phyloP scores from a whole-genome alignment of 2,797 vertebrate species.

The Buphagus erythrorhynchus region DNA sequence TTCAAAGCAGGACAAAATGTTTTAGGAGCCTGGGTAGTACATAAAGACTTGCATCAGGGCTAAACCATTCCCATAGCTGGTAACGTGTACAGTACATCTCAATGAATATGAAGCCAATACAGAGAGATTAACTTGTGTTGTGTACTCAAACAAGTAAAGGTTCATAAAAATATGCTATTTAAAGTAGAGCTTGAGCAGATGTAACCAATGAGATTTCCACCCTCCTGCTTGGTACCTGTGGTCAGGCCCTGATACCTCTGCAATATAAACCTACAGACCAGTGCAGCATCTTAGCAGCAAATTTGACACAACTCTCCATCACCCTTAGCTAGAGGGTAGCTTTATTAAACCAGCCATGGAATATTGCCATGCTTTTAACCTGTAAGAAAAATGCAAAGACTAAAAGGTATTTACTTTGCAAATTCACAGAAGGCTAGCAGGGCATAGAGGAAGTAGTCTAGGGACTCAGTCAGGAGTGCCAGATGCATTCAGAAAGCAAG shows the following conservation, averaged over 20 bases:
- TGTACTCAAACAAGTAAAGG: neutral
- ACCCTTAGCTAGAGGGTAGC: neutral
- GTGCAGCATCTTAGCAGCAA: neutral
- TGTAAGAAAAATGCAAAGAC: neutral
- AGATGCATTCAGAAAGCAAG: neutral
- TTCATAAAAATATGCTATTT: neutral
- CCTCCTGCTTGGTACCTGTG: neutral
- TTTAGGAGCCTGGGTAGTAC: neutral
- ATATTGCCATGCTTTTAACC: neutral
- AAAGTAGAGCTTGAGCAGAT: neutral
- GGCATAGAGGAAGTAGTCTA: neutral
- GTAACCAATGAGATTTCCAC: neutral
- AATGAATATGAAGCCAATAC: neutral
- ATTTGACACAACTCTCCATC: neutral
- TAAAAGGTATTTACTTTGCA: neutral
- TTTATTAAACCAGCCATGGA: neutral
- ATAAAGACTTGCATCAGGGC: neutral
- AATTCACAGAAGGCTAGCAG: neutral
- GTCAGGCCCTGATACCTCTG: neutral
- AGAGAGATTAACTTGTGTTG: neutral
- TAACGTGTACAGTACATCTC: neutral
- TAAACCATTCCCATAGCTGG: neutral
- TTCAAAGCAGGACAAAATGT: slow-evolving; percentile 36
- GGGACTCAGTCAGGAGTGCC: neutral
- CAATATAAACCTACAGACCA: neutral